Evolutionary conservation across 92 coral and sea anemone genomes (phyloP).

Genomic region (Scolanthus callimorphus): DNA sequence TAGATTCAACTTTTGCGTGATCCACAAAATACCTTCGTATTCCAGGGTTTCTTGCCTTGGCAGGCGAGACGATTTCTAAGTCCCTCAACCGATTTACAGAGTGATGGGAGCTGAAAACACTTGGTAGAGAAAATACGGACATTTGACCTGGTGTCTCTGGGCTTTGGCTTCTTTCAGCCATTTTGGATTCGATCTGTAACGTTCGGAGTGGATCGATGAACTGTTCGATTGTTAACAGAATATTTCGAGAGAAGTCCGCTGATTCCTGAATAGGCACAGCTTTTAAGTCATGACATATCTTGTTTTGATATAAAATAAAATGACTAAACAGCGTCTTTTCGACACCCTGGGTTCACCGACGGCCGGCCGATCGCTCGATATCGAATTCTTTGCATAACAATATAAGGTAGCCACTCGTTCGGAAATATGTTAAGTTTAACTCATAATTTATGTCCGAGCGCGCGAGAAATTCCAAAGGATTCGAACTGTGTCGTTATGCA

Average conservation of each 20-base stretch:
- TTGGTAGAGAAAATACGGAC: constrained; percentile 23
- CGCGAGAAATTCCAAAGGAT: neutral
- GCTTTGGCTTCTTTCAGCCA: constrained; percentile 4
- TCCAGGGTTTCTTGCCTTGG: neutral
- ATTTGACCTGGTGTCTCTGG: constrained; percentile 24
- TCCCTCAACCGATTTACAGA: constrained; percentile 12
- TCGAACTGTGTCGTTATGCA: neutral
- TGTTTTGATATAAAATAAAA: neutral
- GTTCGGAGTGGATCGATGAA: neutral
- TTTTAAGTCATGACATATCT: neutral
- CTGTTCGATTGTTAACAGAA: neutral
- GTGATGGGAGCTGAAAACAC: constrained; percentile 28
- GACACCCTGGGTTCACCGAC: no score
- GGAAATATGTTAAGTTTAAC: neutral
- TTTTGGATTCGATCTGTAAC: neutral
- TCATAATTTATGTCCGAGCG: neutral
- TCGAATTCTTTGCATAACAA: neutral
- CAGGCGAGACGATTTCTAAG: constrained; percentile 6
- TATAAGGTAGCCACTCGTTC: neutral
- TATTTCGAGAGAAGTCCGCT: neutral
- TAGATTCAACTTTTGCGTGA: no score
- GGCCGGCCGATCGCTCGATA: neutral
- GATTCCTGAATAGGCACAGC: neutral
- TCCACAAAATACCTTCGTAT: neutral
- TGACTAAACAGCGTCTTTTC: no score